Evolutionary conservation across 2,113 vertebrate genomes (phyloP).

Genomic region (Chiloscyllium plagiosum): DNA sequence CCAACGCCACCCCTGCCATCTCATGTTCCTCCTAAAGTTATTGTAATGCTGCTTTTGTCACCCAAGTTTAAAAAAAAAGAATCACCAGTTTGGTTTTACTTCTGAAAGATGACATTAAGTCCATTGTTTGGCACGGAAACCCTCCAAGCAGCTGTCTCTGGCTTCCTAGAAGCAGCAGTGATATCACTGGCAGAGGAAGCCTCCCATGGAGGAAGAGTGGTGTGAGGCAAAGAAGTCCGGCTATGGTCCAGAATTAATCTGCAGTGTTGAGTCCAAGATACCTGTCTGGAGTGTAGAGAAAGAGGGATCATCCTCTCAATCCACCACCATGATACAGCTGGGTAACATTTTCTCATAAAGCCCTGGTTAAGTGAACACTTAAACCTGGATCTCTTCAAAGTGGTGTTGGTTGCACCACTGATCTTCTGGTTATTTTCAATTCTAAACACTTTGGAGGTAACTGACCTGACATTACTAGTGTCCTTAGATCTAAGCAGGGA

Average conservation of each 20-base stretch:
- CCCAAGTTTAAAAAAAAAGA: not conserved
- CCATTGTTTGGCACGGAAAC: not conserved
- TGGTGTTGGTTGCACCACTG: not conserved
- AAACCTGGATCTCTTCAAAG: not conserved
- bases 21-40: not conserved
- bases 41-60: not conserved
- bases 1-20: not conserved
- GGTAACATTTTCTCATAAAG: not conserved
- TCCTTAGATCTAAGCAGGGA: no score
- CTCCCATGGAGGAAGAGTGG: not conserved
- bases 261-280: not conserved
- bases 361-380: not conserved
- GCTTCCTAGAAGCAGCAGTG: not conserved
- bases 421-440: not conserved
- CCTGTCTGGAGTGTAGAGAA: not conserved
- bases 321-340: not conserved
- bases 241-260: not conserved
- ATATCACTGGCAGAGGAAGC: not conserved
- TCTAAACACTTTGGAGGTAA: not conserved
- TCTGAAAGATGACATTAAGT: not conserved
- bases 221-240: not conserved
- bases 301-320: not conserved
- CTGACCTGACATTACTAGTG: not conserved
- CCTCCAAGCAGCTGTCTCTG: not conserved
- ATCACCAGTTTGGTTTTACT: not conserved